These are phyloP conservation scores for Pleuronectes platessa DNA, from an alignment of 2,113 vertebrate species.

Conservation along the genomic window DNA sequence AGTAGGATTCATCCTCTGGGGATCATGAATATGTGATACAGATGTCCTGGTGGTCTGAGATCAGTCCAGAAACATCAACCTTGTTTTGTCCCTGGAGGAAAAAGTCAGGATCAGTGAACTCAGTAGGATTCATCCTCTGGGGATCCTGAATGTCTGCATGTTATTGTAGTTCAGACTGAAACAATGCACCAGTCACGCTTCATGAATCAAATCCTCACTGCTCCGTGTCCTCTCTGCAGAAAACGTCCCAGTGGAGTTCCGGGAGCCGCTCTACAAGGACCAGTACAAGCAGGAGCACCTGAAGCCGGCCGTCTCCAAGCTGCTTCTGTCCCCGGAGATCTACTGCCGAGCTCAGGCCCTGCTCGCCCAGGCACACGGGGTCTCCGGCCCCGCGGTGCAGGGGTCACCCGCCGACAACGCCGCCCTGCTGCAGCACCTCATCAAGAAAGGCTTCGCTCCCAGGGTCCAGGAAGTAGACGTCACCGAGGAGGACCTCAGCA, in stretches of 20 bases:
- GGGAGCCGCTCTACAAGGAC: slow-evolving; percentile 87
- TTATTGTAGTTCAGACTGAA: neutral
- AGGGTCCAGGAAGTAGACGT: slow-evolving; percentile 81
- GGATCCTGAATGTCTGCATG: neutral
- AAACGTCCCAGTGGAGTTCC: slow-evolving; percentile 86
- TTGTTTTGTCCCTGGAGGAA: neutral
- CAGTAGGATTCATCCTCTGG: neutral
- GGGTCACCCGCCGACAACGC: slow-evolving; percentile 70
- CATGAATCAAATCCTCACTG: no score
- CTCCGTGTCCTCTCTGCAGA: slow-evolving; percentile 64
- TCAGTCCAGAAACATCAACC: no score
- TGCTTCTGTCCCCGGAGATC: slow-evolving; percentile 87
- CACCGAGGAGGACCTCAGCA: slow-evolving; percentile 84
- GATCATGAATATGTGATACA: neutral
- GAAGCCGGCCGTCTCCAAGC: slow-evolving; percentile 84
- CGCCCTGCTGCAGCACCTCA: slow-evolving; percentile 84
- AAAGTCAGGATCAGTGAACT: neutral
- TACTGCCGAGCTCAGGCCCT: slow-evolving; percentile 86
- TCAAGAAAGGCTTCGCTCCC: slow-evolving; percentile 79
- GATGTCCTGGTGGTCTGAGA: neutral
- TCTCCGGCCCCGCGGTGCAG: slow-evolving; percentile 47
- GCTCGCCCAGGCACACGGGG: slow-evolving; percentile 65
- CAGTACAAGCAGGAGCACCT: slow-evolving; percentile 88
- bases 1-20: neutral
- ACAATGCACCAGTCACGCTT: neutral